A percentile compares a stretch with the other conserved stretches of the same genome.
Conservation (phyloP, 2,797 vertebrate species). For the Coccyzus lansbergi region DNA sequence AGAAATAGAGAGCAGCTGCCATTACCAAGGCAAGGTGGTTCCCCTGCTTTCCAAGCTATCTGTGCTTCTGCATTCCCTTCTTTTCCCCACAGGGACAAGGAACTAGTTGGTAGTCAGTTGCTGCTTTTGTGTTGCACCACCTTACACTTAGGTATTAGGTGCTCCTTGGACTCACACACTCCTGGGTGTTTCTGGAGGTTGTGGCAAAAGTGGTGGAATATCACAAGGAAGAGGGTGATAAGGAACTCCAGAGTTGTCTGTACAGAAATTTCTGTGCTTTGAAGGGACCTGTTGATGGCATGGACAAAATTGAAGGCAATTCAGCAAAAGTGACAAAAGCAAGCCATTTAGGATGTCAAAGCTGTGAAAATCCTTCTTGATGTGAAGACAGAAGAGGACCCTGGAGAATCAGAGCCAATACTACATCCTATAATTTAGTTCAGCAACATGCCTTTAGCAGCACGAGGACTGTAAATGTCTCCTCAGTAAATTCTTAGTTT, state of each 20-base stretch:
- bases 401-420: neutral
- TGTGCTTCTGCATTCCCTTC: neutral
- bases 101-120: neutral
- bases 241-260: neutral
- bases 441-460: neutral
- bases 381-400: neutral
- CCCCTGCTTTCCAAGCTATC: neutral
- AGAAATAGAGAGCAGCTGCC: neutral
- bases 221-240: neutral
- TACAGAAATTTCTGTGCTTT: neutral
- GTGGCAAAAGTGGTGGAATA: neutral
- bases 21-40: neutral
- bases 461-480: neutral
- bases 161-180: neutral
- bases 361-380: neutral
- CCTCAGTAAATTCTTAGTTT: neutral
- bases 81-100: neutral
- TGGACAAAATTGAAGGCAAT: neutral
- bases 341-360: neutral
- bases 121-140: neutral
- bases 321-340: neutral
- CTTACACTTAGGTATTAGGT: neutral
- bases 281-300: neutral
- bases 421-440: neutral
- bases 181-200: neutral